A percentile compares a stretch with the other conserved stretches of the same genome.
Conservation (phyloP, 2,888 invertebrate genomes). For the Dynastes hyllus region DNA sequence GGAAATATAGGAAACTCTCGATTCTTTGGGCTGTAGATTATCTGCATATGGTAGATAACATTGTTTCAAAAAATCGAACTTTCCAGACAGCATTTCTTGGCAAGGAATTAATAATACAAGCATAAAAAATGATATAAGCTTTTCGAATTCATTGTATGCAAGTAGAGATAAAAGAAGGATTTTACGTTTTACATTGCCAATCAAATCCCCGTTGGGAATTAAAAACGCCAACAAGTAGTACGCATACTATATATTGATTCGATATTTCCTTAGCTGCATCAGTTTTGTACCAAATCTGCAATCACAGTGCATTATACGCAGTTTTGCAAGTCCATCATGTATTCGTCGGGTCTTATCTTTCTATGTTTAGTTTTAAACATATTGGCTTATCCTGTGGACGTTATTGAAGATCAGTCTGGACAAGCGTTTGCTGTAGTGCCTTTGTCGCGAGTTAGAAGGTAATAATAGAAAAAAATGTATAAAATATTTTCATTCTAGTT, state of each 20-base stretch:
- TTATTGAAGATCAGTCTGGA: conserved; percentile 10
- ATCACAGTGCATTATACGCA: not conserved
- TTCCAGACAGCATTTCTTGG: not conserved
- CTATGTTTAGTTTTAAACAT: not conserved
- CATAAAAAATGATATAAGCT: no score
- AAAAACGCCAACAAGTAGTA: not conserved
- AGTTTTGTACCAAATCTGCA: not conserved
- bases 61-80: no score
- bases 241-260: not conserved
- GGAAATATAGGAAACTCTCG: no score
- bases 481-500: no score
- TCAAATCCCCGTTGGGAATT: not conserved
- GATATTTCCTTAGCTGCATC: not conserved
- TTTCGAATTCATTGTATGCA: not conserved
- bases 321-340: no score
- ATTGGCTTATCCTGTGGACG: conserved; percentile 3
- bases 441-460: conserved; percentile 31
- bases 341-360: not conserved
- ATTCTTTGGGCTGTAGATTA: no score
- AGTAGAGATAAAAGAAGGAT: not conserved
- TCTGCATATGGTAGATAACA: no score
- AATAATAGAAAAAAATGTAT: not conserved
- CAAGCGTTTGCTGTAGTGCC: conserved; percentile 19
- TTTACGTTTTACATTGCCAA: not conserved
- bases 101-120: not conserved